Conservation (phyloP, 2,888 invertebrate species). For the Parasteatoda lunata region DNA sequence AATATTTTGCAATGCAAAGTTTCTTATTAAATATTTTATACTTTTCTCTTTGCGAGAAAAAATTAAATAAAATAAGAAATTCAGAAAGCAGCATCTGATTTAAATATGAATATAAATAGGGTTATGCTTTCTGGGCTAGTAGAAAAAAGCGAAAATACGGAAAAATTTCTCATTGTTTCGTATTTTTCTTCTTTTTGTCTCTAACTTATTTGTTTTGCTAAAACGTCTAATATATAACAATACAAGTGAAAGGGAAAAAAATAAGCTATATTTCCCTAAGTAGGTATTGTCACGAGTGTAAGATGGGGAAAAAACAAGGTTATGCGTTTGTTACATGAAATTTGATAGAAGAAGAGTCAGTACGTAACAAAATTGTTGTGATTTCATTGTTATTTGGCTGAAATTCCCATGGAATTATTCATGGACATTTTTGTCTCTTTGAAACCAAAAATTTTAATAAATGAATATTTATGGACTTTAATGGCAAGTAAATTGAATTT, state of each 20-base stretch:
- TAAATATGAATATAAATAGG: conserved; percentile 62
- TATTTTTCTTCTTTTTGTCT: not conserved
- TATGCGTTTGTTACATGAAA: not conserved
- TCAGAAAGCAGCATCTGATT: conserved; percentile 35
- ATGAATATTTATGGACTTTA: no score
- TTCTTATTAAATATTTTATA: conserved; percentile 53
- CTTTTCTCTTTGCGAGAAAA: not conserved
- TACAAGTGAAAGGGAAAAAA: not conserved
- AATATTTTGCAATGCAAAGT: conserved; percentile 52
- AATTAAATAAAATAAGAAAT: conserved; percentile 5
- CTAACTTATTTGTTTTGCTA: not conserved
- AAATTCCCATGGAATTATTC: not conserved
- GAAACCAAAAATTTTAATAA: no score
- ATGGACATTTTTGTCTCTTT: not conserved
- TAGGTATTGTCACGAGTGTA: conserved; percentile 21
- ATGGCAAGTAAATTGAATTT: no score
- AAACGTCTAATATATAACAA: not conserved
- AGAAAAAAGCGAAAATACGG: conserved; percentile 12
- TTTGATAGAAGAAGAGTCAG: conserved; percentile 2
- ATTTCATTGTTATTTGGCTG: not conserved
- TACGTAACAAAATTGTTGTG: not conserved
- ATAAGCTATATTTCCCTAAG: conserved; percentile 8
- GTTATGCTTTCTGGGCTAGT: conserved; percentile 36
- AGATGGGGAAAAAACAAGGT: not conserved
- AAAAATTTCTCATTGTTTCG: conserved; percentile 13